Conservation (phyloP, 2,113 vertebrate species). For the Leiothrix lutea region DNA sequence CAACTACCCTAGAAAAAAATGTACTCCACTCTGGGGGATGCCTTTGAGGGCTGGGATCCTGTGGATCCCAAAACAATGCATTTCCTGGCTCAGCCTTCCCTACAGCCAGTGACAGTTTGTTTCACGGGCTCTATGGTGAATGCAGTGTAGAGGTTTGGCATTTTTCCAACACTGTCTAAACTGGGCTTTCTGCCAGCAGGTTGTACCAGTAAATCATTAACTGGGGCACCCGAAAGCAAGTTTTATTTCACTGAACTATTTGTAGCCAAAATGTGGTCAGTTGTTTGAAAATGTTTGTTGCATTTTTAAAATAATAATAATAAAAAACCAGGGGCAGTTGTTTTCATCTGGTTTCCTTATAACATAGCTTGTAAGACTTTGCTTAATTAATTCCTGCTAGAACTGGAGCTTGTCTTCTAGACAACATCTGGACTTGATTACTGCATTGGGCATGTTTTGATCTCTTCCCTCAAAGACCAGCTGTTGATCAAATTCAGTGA, state of each 20-base stretch:
- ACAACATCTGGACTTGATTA: conserved; percentile 48
- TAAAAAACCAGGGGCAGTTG: background rate
- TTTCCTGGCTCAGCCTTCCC: background rate
- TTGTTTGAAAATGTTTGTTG: background rate
- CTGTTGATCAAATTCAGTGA: conserved; percentile 21
- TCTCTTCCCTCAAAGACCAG: background rate
- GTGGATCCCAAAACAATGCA: background rate
- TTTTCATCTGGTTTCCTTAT: conserved; percentile 24
- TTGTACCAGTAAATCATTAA: background rate
- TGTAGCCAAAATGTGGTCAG: background rate
- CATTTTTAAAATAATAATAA: too few relatives aligned
- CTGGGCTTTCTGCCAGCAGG: background rate
- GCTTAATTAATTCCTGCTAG: conserved; percentile 49
- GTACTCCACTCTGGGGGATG: background rate
- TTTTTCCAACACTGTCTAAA: background rate
- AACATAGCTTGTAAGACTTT: conserved; percentile 2
- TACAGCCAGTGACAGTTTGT: background rate
- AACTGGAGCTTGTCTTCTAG: conserved; percentile 8
- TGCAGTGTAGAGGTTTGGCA: background rate
- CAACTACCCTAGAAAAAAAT: background rate
- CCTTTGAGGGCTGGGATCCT: background rate
- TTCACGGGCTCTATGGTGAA: background rate
- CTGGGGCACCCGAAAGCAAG: background rate
- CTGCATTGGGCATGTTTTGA: background rate
- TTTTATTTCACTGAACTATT: background rate